Percentiles rank a stretch among this genome's conserved stretches.
phyloP scores from a whole-genome alignment of 2,113 vertebrate species.

The Stigmatopora nigra region DNA sequence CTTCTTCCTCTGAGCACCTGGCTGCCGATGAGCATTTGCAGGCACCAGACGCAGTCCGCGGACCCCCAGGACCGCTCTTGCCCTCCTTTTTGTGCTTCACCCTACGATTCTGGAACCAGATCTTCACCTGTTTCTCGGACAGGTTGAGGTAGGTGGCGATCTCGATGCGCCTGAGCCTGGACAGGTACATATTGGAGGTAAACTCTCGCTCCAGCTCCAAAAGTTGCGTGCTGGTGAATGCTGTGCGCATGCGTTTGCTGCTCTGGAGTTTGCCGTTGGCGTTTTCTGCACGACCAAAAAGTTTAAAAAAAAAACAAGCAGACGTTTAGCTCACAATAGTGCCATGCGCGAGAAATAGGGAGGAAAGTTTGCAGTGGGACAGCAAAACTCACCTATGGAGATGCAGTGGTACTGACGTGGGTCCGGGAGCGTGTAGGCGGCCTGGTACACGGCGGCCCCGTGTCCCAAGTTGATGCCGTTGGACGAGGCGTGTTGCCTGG shows the following conservation, averaged over 20 bases:
- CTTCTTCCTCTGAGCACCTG: conserved; percentile 84
- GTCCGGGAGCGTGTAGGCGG: conserved; percentile 86
- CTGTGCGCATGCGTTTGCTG: conserved; percentile 98
- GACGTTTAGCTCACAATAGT: conserved; percentile 13
- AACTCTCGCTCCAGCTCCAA: conserved; percentile 96
- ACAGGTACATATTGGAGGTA: conserved; percentile 98
- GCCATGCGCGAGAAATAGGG: fast-evolving
- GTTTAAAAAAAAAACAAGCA: too few species aligned
- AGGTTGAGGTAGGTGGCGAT: conserved; percentile 99
- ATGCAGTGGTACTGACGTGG: conserved; percentile 98
- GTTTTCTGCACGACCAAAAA: conserved; percentile 72
- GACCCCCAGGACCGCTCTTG: conserved; percentile 73
- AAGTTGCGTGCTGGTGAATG: conserved; percentile 98
- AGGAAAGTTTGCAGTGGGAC: fast-evolving
- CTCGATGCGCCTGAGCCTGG: conserved; percentile 94
- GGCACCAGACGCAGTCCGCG: conserved; percentile 72
- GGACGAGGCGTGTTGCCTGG: conserved; percentile 81
- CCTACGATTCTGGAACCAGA: conserved; percentile 98
- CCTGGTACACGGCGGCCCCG: conserved; percentile 85
- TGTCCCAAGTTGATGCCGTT: conserved; percentile 77
- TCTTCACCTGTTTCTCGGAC: conserved; percentile 98
- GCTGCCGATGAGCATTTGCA: conserved; percentile 91
- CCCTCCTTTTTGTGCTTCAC: conserved; percentile 99
- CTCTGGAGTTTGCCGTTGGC: conserved; percentile 86
- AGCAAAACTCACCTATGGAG: conserved; percentile 83